phyloP scores from a whole-genome alignment of 2,113 vertebrate species.

The Nettapus auritus region DNA sequence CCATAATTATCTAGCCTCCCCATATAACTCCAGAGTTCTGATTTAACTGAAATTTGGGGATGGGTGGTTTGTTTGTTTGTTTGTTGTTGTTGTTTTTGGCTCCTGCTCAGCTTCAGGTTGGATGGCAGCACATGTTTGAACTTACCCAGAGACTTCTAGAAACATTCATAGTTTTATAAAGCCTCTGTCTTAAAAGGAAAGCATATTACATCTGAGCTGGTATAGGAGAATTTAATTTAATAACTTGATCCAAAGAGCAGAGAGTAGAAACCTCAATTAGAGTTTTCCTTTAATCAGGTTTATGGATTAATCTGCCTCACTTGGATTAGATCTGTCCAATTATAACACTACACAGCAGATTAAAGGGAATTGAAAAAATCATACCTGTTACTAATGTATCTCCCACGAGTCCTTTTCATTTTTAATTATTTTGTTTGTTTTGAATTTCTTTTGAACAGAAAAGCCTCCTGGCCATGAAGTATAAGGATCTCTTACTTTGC shows the following conservation, averaged over 20 bases:
- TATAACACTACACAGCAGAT: background rate
- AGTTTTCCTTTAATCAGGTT: constrained; percentile 54
- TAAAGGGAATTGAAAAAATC: background rate
- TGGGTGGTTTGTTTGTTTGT: background rate
- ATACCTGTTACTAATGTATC: background rate
- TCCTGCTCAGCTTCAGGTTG: background rate
- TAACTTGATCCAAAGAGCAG: background rate
- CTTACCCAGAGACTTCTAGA: background rate
- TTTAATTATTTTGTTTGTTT: background rate
- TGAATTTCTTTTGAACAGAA: background rate
- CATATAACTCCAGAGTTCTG: constrained; percentile 46
- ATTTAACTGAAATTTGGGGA: constrained; percentile 9
- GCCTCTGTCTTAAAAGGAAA: background rate
- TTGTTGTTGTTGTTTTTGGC: background rate
- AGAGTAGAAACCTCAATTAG: constrained; percentile 29
- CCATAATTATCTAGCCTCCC: constrained; percentile 72
- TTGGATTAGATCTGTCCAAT: constrained; percentile 33
- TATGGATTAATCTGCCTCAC: constrained; percentile 57
- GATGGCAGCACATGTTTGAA: background rate
- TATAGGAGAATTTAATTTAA: background rate
- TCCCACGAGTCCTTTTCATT: background rate
- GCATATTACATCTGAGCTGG: background rate
- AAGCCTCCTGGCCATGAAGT: background rate
- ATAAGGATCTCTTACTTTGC: background rate
- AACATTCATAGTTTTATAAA: background rate